Evolutionary conservation across 2,797 vertebrate species (phyloP).

Genomic region (Thalassophryne amazonica): DNA sequence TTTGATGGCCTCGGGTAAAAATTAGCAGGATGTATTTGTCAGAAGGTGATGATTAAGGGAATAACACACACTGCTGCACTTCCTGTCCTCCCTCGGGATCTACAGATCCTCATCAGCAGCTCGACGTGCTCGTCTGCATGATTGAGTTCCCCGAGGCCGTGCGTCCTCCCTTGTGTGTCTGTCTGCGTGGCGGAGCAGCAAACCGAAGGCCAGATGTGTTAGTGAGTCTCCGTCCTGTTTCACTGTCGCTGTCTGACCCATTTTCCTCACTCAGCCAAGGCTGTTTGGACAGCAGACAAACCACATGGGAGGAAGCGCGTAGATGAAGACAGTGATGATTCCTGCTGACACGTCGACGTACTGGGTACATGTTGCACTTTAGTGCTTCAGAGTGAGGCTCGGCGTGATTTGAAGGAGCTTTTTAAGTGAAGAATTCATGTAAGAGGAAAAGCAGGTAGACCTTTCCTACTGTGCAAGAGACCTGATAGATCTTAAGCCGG

Average conservation of each 20-base stretch:
- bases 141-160: conserved; percentile 43
- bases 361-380: too few species aligned
- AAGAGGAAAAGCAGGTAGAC: too few species aligned
- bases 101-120: conserved; percentile 32
- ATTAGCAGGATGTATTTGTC: too few species aligned
- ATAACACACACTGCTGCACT: too few species aligned
- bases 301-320: conserved; percentile 15
- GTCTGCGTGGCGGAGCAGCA: conserved; percentile 6
- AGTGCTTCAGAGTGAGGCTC: too few species aligned
- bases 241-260: conserved; percentile 44
- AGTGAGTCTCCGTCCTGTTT: conserved; percentile 26
- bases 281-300: conserved; percentile 9
- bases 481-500: too few species aligned
- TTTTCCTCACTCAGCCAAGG: conserved; percentile 26
- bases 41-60: too few species aligned
- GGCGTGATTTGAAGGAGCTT: too few species aligned
- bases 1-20: too few species aligned
- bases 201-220: conserved; percentile 34
- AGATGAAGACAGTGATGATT: not conserved
- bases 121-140: conserved; percentile 40
- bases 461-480: too few species aligned
- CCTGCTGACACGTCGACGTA: too few species aligned
- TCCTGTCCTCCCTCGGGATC: conserved; percentile 10
- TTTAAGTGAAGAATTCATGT: too few species aligned
- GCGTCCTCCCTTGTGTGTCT: conserved; percentile 13